Base-by-base conservation (phyloP, 1,140 invertebrate genomes). In the Tetraneura akinire region DNA sequence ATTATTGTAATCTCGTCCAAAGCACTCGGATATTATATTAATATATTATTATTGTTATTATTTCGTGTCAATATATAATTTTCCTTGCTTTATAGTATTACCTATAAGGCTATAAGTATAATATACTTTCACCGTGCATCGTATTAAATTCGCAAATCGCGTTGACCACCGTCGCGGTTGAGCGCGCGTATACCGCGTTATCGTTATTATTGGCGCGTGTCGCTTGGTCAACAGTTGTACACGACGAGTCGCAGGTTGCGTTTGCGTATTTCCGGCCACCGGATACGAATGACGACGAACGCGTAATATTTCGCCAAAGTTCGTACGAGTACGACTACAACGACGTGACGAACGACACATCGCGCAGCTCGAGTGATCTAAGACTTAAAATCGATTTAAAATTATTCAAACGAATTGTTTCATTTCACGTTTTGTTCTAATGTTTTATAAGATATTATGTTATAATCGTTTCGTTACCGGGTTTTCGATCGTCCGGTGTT, bases 91-190 rank as follows among this genome's bases (percentile, higher is more conserved):
- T n/a, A n/a, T n/a, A n/a, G n/a, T n/a, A n/a, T n/a, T n/a, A n/a
- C n/a, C n/a, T n/a, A n/a, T n/a, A n/a, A n/a, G 47, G 13, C 47
- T 9, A 49, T 8, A 49, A n/a, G 1, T 32, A 32, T 64, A 29
- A 64, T 18, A 64, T 18, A 74, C 71, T 74, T 74, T 74, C 71
- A 74, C 71, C 71, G 71, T 49, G 45, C 29, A 8, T 37, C 32
- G 32, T 37, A 37, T 42, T 11, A 23, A 26, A 60, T 60, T 60
- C 62, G 62, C 62, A n/a, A 10, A 11, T 18, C 71, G 71, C 23
- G 49, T 74, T 53, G 13, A 64, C 26, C 26, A 14, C 26, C 57
- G 62, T 64, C 62, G 26, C 16, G 13, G 13, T 18, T 9, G 29
- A 2, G n/a, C 32, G 32, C 32, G 32, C 32, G 32, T 8, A n/a